Evolutionary conservation across 2,888 invertebrate genomes (phyloP).

Genomic region (Heliconius ismenius): DNA sequence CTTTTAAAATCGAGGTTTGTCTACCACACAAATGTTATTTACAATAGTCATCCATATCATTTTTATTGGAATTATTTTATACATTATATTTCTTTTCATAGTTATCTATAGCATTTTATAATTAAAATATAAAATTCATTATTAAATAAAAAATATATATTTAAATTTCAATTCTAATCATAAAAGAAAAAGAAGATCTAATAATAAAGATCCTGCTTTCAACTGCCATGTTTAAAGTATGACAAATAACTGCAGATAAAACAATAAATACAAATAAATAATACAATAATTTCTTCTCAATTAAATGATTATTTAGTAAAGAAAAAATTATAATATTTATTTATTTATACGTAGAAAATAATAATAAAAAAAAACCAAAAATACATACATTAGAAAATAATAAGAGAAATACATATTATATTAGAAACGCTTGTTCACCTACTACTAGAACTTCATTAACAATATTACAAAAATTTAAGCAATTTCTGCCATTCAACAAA

Average conservation of each 20-base stretch:
- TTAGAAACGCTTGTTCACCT: not conserved
- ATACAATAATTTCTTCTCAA: not conserved
- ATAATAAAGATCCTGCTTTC: not conserved
- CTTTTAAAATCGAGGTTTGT: slow-evolving; percentile 63
- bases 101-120: slow-evolving; percentile 7
- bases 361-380: not conserved
- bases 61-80: slow-evolving; percentile 41
- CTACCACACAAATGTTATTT: slow-evolving; percentile 62
- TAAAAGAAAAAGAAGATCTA: too few species aligned
- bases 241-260: not conserved
- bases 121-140: slow-evolving; percentile 4
- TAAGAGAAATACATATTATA: not conserved
- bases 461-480: slow-evolving; percentile 36
- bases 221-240: not conserved
- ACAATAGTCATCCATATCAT: slow-evolving; percentile 50
- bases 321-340: not conserved
- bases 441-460: slow-evolving; percentile 34
- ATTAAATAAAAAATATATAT: not conserved
- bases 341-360: too few species aligned
- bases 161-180: not conserved
- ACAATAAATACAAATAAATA: not conserved
- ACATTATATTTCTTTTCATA: slow-evolving; percentile 6
- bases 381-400: not conserved
- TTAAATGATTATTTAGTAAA: not conserved
- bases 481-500: slow-evolving; percentile 33